phyloP scores from a whole-genome alignment of 2,888 invertebrate species.

The Drosophila paranaensis region DNA sequence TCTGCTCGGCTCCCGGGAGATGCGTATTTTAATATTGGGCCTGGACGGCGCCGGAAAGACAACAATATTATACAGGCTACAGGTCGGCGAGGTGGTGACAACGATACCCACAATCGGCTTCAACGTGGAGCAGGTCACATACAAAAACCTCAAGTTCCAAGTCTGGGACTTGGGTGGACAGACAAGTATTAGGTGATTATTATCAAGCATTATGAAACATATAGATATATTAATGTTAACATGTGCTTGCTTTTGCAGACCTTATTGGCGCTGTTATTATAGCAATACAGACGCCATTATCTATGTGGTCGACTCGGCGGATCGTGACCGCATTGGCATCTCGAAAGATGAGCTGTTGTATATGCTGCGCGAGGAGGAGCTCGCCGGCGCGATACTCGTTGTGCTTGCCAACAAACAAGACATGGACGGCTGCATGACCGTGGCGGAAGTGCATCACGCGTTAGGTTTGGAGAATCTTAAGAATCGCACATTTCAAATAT shows the following conservation, averaged over 20 bases:
- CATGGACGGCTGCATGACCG: constrained; percentile 98
- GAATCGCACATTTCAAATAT: constrained; percentile 97
- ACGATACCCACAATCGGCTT: constrained; percentile 99
- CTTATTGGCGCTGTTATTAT: constrained; percentile 99
- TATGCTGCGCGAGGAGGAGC: constrained; percentile 99
- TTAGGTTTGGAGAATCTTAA: constrained; percentile 97
- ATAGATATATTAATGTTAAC: background rate
- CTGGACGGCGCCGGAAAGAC: constrained; percentile 99
- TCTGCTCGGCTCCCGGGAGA: constrained; percentile 97
- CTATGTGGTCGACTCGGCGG: constrained; percentile 99
- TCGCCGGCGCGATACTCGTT: constrained; percentile 97
- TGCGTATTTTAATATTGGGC: constrained; percentile 98
- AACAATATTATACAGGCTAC: constrained; percentile 98
- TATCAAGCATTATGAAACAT: no score
- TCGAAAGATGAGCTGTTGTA: constrained; percentile 99
- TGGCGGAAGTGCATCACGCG: constrained; percentile 98
- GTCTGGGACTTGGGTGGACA: constrained; percentile 99
- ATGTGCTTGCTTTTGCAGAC: constrained; percentile 86
- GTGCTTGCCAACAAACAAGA: constrained; percentile 99
- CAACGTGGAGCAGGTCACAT: constrained; percentile 99
- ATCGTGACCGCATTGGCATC: constrained; percentile 99
- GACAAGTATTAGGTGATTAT: constrained; percentile 96
- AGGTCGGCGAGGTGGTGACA: constrained; percentile 99
- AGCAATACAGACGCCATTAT: constrained; percentile 99
- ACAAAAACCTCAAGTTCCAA: constrained; percentile 99